Evolutionary conservation across 1,140 invertebrate genomes (phyloP), one percentile per base, ranked within the genome.

Genomic region (Cyrtorhinus lividipennis): DNA sequence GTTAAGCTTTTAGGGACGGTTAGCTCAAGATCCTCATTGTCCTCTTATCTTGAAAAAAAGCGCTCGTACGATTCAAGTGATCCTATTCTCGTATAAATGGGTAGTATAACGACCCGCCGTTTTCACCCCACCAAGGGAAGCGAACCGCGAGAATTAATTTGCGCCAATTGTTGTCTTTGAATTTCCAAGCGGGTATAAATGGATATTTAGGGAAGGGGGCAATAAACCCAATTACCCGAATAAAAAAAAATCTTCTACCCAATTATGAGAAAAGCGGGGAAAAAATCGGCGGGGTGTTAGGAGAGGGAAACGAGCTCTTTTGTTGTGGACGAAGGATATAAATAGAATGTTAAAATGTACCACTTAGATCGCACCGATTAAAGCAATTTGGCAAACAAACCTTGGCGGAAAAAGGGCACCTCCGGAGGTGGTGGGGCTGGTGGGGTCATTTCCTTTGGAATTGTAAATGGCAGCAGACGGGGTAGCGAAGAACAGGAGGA

Each of bases 321-420:
- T 53, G 48, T 53, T 53, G 48, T 53, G 48, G 48, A 22, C 8
- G 48, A 53, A 53, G 48, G 20, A 53, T 53, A 53, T 53, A 53
- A 53, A 53, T 53, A 53, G 48, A 53, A 53, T 53, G 48, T 53
- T 53, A 13, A 53, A 53, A 53, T 53, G 48, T 53, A 53, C 48
- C 48, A 59, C 58, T 59, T 59, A 59, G 58, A 59, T 59, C 48
- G 58, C 58, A 27, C 58, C 58, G 58, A 59, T 59, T 59, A 59
- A 59, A 59, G 58, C 58, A 59, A 59, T 59, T 59, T 59, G 58
- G 58, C 58, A 59, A 59, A 59, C 58, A 59, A 59, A 30, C 48
- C 48, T 53, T 22, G 58, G 27, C 18, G 13, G 58, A 24, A 59
- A 59, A 30, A 24, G 24, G 58, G 58, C 22, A 24, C 58, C 58